Evolutionary conservation across 2,797 vertebrate genomes (phyloP), one percentile per base, ranked within the genome.

Genomic region (Xenops minutus): DNA sequence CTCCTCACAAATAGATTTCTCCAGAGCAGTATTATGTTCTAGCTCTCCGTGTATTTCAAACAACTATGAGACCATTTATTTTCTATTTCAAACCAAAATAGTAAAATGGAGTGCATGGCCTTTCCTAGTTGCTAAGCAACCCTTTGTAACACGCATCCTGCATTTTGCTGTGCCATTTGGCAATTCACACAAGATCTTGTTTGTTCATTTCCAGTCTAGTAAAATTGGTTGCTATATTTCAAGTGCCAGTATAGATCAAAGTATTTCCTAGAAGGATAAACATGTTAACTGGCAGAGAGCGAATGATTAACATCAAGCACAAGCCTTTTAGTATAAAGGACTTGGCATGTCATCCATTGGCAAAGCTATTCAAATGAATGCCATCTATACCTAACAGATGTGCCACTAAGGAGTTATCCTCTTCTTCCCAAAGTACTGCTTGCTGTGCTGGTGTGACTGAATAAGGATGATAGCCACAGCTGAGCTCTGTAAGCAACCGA

Each of bases 231-330:
- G 93, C 96, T 96, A 67, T 95, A 96, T 97, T 96, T 96, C 92
- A 94, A 96, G 95, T 96, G 96, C 95, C 96, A 96, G 88, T 92
- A 67, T 82, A 96, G 94, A 96, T 96, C 96, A 97, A 97, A 97
- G 96, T 96, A 89, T 96, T 97, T 97, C 95, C 96, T 97, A 96
- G 96, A 96, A 97, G 95, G 94, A 96, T 96, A 97, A 96, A 96
- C 94, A 91, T 95, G 96, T 92, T 96, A 95, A 96, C 94, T 94
- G 96, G 96, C 95, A 95, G 89, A 96, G 80, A 90, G 71, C 89
- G 88, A 95, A 93, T 96, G 95, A 97, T 92, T 95, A 96, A 93
- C 94, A 95, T 97, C 96, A 96, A 93, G 94, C 93, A 85, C 88
- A 93, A 91, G 91, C 74, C 83, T 94, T 96, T 96, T 92, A 94